Base-by-base conservation (phyloP, 2,113 vertebrate species). In the Herpailurus yagouaroundi region DNA sequence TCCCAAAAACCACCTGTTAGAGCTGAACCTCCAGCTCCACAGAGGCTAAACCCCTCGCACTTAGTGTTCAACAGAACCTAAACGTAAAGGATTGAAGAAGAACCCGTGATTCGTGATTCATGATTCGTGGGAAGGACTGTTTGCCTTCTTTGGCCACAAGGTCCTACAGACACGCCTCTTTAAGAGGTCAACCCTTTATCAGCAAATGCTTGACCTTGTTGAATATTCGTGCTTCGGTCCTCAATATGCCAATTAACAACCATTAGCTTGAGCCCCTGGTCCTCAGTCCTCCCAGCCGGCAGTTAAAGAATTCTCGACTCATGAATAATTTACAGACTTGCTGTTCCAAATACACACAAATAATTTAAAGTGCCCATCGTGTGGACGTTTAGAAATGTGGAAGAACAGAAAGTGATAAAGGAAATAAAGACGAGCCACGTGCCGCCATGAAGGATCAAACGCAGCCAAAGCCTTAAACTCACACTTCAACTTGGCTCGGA, bases 401-500 rank as follows among this genome's bases (percentile, higher is more conserved):
- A 71, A 85, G 21, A 74, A 45, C 29, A 79, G 38, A 90, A 66
- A 91, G 7, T 5, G 23, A 29, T 5, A 74, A 55, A 29, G 76
- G 71, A 76, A 92, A 38, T 8, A 66, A 19, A 8, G n/a, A 68
- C 1, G 0, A 23, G 41, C 63, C 29, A 25, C 4, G 64, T 14
- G 19, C 83, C 57, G 80, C 14, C 55, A 23, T 25, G 50, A n/a
- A 8, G 10, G 45, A 29, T 25, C 1, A 69, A 33, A 90, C 1
- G 3, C 7, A 36, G 45, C 23, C 41, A 27, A 81, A 93, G 52
- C 60, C 55, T 63, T 23, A 55, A 11, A 97, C 97, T 97, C 41
- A 98, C 98, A 41, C 52, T 98, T 98, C 3, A 99, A 98, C 97
- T 99, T 99, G 36, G 98, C 98, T 95, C 99, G 98, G 85, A 99